Evolutionary conservation across 2,888 invertebrate genomes (phyloP).

Genomic region (Chironomus riparius): DNA sequence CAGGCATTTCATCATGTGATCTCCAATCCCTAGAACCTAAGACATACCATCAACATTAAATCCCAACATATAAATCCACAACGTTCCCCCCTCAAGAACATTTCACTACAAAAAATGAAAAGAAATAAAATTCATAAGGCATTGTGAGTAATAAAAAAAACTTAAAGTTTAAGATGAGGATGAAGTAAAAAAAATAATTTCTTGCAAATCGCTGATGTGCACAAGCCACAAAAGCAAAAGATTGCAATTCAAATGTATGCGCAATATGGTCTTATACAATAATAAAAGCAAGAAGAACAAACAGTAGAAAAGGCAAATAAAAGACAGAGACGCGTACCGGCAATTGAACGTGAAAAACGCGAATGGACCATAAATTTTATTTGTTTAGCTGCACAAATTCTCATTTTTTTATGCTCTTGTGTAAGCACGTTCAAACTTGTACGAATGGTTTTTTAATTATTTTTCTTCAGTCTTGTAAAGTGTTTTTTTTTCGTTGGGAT

Average conservation of each 20-base stretch:
- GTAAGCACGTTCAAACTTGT: not conserved
- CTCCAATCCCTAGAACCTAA: no score
- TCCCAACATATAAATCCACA: no score
- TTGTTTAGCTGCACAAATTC: not conserved
- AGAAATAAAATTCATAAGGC: not conserved
- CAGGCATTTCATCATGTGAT: no score
- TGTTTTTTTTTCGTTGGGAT: not conserved
- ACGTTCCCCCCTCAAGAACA: no score
- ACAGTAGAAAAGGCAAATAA: no score
- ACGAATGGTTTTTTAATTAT: conserved; percentile 26
- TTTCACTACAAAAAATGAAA: not conserved
- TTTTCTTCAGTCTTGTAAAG: conserved; percentile 7
- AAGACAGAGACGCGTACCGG: conserved; percentile 4
- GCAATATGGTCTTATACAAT: conserved; percentile 9
- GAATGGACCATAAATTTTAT: conserved; percentile 21
- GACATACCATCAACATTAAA: no score
- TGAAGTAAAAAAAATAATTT: not conserved
- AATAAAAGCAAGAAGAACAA: not conserved
- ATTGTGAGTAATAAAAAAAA: not conserved
- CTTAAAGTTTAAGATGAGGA: not conserved
- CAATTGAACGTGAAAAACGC: conserved; percentile 26
- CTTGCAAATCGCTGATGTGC: not conserved
- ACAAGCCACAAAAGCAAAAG: conserved; percentile 8
- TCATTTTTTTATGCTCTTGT: not conserved
- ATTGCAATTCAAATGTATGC: conserved; percentile 17